Base-by-base conservation (phyloP, 2,113 vertebrate species). In the Clarias batrachus region DNA sequence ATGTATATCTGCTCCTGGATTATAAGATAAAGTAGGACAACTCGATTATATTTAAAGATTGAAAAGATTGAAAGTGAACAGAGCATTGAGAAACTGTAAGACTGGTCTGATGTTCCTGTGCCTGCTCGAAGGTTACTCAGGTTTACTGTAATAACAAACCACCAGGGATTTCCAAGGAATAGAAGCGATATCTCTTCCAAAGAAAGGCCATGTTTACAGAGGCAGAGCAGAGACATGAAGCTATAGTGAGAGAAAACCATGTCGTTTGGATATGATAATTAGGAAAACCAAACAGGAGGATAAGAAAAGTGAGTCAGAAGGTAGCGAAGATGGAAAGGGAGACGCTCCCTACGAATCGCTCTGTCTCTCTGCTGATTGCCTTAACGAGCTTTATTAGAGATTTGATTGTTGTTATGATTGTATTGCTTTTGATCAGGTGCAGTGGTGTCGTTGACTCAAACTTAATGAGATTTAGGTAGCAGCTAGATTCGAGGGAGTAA, bases 321-420 rank as follows among this genome's bases (percentile, higher is more conserved):
- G 14, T 37, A 54, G 76, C 57, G 27, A 23, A 60, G 56, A 80
- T 37, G 78, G 19, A 60, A 80, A 80, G 56, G 17, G 3, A 59
- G 54, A 12, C 4, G 56, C 33, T 78, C 10, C 21, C 8, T 25
- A 60, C 78, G 21, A 81, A 60, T 23, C 37, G 17, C 54, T 27
- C 21, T 23, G 79, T 82, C 80, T 82, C 80, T 65, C 81, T 65
- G 62, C 41, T 82, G 37, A 65, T 82, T 65, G 66, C 66, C 62
- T 66, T n/a, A 82, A 82, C 52, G 56, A 65, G 60, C 25, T 82
- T 82, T 82, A 48, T 82, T 41, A 41, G 48, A 63, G 79, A 65
- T 63, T 66, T 12, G 78, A 82, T 52, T 65, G 62, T 66, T 66
- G 21, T 65, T 52, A 52, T 82, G 60, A 66, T 65, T 82, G 66